These are phyloP conservation scores for Aphrophora alni DNA, from an alignment of 2,888 invertebrate species.

Conservation along the genomic window DNA sequence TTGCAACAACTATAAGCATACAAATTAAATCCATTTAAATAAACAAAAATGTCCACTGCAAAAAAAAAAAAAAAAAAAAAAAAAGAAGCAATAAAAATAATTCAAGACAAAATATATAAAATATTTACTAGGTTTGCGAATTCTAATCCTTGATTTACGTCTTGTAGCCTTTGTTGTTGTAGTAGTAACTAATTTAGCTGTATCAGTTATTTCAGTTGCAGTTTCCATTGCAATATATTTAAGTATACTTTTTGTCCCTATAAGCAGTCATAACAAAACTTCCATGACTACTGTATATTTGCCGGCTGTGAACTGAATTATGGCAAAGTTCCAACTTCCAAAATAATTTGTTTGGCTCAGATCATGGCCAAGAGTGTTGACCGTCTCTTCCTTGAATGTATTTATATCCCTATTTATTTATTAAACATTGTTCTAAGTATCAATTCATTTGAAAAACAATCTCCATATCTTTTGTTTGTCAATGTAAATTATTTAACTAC, in stretches of 20 bases:
- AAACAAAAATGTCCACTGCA: background rate
- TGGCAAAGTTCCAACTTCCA: background rate
- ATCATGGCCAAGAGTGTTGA: background rate
- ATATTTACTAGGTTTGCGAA: background rate
- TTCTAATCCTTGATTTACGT: background rate
- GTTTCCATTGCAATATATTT: background rate
- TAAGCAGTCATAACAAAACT: background rate
- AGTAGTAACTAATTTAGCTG: background rate
- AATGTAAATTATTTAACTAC: too few relatives aligned
- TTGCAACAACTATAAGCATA: too few relatives aligned
- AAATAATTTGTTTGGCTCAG: background rate
- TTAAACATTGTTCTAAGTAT: background rate
- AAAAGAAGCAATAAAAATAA: background rate
- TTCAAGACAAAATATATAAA: background rate
- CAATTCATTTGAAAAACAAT: too few relatives aligned
- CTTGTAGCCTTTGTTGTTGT: background rate
- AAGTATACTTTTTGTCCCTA: background rate
- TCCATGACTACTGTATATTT: background rate
- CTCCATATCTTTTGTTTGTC: too few relatives aligned
- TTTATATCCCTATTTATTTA: background rate
- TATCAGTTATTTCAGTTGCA: background rate
- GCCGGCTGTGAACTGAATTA: background rate
- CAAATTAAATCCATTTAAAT: background rate
- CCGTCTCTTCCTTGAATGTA: background rate
- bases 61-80: too few relatives aligned